These are phyloP conservation scores for Pentalonia nigronervosa DNA, from an alignment of 1,140 invertebrate species.

Conservation along the genomic window DNA sequence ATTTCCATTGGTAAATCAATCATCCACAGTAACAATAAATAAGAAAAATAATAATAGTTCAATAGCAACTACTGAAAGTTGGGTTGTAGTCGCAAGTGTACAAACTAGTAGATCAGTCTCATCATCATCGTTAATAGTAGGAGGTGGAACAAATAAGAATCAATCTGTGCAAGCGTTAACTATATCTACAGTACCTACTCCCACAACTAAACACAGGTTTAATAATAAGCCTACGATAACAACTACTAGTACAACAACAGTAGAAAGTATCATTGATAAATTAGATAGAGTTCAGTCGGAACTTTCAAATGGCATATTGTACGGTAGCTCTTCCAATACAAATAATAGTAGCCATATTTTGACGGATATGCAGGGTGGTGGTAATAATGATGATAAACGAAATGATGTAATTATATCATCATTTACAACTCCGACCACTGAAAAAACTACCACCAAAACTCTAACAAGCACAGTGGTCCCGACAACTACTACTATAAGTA, in stretches of 20 bases:
- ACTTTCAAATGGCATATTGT: conserved; percentile 77
- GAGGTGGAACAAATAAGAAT: conserved; percentile 22
- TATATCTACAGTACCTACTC: background rate
- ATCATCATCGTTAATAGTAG: background rate
- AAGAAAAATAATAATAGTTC: background rate
- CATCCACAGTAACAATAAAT: background rate
- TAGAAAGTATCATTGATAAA: conserved; percentile 79
- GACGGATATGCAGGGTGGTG: background rate
- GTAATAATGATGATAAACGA: conserved; percentile 31
- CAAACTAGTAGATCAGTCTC: conserved; percentile 32
- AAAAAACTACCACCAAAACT: conserved; percentile 60
- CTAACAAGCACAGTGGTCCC: conserved; percentile 63
- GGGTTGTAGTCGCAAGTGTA: conserved; percentile 39
- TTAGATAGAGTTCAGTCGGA: conserved; percentile 83
- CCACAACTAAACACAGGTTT: conserved; percentile 13
- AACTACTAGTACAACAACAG: conserved; percentile 26
- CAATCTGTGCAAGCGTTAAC: background rate
- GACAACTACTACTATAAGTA: conserved; percentile 60
- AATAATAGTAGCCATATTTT: conserved; percentile 25
- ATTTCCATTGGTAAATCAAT: background rate
- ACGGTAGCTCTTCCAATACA: conserved; percentile 1
- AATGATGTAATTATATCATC: conserved; percentile 43
- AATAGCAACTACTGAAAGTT: conserved; percentile 32
- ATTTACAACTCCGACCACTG: conserved; percentile 62
- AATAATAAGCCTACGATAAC: conserved; percentile 17